Evolutionary conservation across 1,140 invertebrate species (phyloP).

Genomic region (Galleria mellonella): DNA sequence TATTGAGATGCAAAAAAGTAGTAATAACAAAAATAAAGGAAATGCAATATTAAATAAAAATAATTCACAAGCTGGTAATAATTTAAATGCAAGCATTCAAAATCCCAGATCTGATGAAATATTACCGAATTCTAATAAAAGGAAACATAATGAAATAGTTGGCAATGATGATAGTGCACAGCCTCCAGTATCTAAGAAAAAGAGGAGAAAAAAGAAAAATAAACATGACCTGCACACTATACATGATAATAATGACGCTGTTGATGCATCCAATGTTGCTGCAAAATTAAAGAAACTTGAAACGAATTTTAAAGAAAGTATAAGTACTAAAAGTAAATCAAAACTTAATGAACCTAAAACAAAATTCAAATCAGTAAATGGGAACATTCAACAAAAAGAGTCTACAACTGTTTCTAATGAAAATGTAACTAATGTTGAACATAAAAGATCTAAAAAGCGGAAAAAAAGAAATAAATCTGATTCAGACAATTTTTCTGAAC

Average conservation of each 20-base stretch:
- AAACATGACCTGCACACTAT: too few species aligned
- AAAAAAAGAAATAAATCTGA: constrained; percentile 6
- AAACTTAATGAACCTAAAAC: not conserved
- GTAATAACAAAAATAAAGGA: too few species aligned
- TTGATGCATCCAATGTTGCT: too few species aligned
- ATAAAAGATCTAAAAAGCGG: not conserved
- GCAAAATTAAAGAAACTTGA: too few species aligned
- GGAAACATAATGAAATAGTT: constrained; percentile 32
- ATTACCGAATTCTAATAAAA: constrained; percentile 40
- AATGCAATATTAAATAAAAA: too few species aligned
- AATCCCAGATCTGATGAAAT: constrained; percentile 32
- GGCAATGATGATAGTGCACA: constrained; percentile 19
- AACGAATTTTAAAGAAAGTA: not conserved
- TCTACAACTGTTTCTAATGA: not conserved
- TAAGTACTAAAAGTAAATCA: constrained; percentile 12
- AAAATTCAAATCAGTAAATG: not conserved
- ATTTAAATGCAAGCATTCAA: not conserved
- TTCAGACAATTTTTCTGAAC: constrained; percentile 7
- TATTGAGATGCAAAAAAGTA: too few species aligned
- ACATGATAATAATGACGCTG: too few species aligned
- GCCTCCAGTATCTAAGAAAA: too few species aligned
- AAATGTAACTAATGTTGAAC: not conserved
- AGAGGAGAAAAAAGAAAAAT: too few species aligned
- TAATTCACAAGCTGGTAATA: too few species aligned
- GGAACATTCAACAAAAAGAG: too few species aligned